phyloP scores from a whole-genome alignment of 2,797 vertebrate genomes.

The Melanotaenia trifasciata region DNA sequence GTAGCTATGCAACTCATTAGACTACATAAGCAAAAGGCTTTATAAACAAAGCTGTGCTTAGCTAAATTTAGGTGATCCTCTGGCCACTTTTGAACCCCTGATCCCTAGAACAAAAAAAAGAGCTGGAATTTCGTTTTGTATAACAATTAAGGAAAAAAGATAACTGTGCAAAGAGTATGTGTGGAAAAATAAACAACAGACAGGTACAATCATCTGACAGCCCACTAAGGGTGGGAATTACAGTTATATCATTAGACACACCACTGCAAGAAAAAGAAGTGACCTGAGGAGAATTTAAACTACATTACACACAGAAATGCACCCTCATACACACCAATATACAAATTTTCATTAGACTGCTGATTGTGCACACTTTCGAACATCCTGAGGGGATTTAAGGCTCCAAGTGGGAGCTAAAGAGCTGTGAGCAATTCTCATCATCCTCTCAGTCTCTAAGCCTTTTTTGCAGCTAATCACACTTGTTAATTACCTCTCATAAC shows the following conservation, averaged over 20 bases:
- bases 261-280: slow-evolving; percentile 25
- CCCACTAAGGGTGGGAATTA: neutral
- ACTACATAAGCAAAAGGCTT: neutral
- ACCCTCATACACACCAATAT: neutral
- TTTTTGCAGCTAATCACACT: slow-evolving; percentile 10
- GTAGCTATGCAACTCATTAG: slow-evolving; percentile 35
- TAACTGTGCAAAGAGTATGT: neutral
- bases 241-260: neutral
- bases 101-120: neutral
- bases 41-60: neutral
- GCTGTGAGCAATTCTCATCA: slow-evolving; percentile 9
- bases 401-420: slow-evolving; percentile 30
- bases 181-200: neutral
- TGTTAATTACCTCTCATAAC: slow-evolving; percentile 32
- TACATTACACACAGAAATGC: neutral
- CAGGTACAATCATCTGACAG: neutral
- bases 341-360: slow-evolving; percentile 7
- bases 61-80: neutral
- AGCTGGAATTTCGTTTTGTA: neutral
- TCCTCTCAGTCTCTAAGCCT: slow-evolving; percentile 11
- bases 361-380: slow-evolving; percentile 18
- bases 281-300: slow-evolving; percentile 36
- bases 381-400: slow-evolving; percentile 16
- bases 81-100: neutral
- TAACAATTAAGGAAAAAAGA: neutral